Conservation (phyloP, 2,113 vertebrate species). For the Megatriorchis doriae region DNA sequence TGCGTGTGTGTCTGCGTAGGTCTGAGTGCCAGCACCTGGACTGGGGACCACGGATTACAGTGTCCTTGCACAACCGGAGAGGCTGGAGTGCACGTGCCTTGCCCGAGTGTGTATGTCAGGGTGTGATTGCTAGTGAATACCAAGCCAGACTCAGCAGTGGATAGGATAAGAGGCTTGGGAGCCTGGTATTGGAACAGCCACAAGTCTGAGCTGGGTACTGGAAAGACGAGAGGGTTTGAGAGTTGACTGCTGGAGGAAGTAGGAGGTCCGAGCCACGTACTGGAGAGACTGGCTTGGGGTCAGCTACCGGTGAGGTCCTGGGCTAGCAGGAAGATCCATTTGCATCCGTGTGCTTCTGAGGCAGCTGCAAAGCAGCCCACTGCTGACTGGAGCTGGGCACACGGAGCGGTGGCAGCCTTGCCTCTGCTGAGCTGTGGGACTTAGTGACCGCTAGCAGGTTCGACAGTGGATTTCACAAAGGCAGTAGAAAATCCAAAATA, state of each 20-base stretch:
- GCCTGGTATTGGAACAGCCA: neutral
- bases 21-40: neutral
- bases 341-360: neutral
- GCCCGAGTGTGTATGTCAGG: neutral
- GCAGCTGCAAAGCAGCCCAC: neutral
- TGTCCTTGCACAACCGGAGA: neutral
- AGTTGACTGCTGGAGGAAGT: neutral
- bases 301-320: neutral
- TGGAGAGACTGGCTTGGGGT: neutral
- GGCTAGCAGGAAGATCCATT: neutral
- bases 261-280: neutral
- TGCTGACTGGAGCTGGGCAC: neutral
- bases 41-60: neutral
- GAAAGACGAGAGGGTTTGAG: neutral
- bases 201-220: neutral
- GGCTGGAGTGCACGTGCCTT: neutral
- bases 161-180: neutral
- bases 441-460: neutral
- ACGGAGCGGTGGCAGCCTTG: fast-evolving
- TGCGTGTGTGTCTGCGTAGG: no score
- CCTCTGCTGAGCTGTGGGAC: neutral
- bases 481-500: neutral
- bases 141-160: neutral
- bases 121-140: neutral
- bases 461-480: neutral